phyloP scores from a whole-genome alignment of 2,888 invertebrate species.

The Tyria jacobaeae region DNA sequence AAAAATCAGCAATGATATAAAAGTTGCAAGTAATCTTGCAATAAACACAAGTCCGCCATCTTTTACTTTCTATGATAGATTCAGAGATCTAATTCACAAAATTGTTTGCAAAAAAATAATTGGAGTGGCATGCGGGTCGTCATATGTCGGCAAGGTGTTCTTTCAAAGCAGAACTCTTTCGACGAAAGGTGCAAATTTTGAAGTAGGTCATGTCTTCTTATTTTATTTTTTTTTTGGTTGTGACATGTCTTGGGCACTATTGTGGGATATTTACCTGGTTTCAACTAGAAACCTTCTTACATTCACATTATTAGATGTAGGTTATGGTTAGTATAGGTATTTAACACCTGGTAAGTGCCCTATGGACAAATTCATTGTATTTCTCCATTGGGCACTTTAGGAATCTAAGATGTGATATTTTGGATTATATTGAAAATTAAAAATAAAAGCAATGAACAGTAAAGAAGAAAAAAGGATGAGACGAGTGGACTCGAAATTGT shows the following conservation, averaged over 20 bases:
- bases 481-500: no score
- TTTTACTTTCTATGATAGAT: neutral
- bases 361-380: no score
- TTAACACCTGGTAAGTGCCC: no score
- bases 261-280: conserved; percentile 42
- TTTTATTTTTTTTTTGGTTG: conserved; percentile 57
- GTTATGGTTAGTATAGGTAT: no score
- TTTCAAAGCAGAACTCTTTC: conserved; percentile 73
- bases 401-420: no score
- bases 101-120: conserved; percentile 35
- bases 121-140: conserved; percentile 66
- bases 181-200: conserved; percentile 79
- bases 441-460: no score
- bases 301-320: no score
- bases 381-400: no score
- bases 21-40: neutral
- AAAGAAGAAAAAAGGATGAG: no score
- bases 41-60: neutral
- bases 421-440: no score
- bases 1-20: neutral
- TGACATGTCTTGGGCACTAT: conserved; percentile 39
- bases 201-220: conserved; percentile 75
- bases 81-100: conserved; percentile 27
- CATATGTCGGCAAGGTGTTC: conserved; percentile 79
- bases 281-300: no score